These are phyloP conservation scores for Karalla daura DNA, from an alignment of 2,797 vertebrate genomes.

Conservation along the genomic window DNA sequence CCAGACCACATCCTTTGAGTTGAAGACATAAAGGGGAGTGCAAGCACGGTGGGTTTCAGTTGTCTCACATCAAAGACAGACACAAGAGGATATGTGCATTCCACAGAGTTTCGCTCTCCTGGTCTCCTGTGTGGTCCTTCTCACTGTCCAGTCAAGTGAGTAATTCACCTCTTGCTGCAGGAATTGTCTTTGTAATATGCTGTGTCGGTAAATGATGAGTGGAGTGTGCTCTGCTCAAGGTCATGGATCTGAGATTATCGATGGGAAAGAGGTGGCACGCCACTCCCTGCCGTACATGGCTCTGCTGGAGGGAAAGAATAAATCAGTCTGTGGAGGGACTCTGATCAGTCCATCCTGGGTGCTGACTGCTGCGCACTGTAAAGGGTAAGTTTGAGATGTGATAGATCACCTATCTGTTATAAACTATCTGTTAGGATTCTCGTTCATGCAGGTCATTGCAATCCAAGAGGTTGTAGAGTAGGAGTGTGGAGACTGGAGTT, in stretches of 20 bases:
- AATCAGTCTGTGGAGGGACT: conserved; percentile 51
- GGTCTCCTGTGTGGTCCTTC: conserved; percentile 2
- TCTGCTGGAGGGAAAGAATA: conserved; percentile 19
- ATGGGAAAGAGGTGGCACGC: conserved; percentile 61
- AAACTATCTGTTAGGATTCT: too few relatives aligned
- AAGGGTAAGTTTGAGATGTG: conserved; percentile 23
- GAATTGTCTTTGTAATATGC: neutral
- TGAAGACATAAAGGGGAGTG: conserved; percentile 26
- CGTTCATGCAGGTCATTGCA: too few relatives aligned
- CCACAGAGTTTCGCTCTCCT: neutral
- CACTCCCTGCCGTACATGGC: conserved; percentile 79
- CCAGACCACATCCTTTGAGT: conserved; percentile 68
- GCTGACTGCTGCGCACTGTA: conserved; percentile 79
- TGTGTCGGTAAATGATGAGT: neutral
- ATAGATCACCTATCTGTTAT: too few relatives aligned
- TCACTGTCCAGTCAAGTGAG: conserved; percentile 58
- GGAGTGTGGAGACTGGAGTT: too few relatives aligned
- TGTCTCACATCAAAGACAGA: conserved; percentile 21
- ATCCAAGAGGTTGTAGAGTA: too few relatives aligned
- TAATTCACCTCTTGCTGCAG: neutral
- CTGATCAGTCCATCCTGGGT: conserved; percentile 73
- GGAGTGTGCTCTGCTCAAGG: conserved; percentile 48
- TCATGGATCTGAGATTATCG: conserved; percentile 72
- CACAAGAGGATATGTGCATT: conserved; percentile 43
- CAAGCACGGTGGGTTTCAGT: conserved; percentile 20